Evolutionary conservation across 1,140 invertebrate genomes (phyloP), one percentile per base, ranked within the genome.

Genomic region (Aphaenogaster ashmeadi): DNA sequence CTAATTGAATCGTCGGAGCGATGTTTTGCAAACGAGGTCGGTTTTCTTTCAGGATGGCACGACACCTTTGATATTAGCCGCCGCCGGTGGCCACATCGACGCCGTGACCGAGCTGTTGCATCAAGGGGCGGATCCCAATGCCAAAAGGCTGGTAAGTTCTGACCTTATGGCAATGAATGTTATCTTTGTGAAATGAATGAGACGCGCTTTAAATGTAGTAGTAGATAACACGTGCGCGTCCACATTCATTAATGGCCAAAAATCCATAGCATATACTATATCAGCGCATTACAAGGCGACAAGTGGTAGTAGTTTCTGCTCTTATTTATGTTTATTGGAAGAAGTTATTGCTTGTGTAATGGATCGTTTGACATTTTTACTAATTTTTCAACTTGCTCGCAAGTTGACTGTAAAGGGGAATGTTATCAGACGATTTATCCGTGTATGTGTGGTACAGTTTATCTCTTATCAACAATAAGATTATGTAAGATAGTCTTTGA

Each of bases 61-160:
- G 33, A 99, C 98, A 18, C 98, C 98, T 9, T 96, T 99, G 69
- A 98, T 99, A 92, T 96, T 99, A 90, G 97, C 98, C 33, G 97
- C 98, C 4, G 98, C 98, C 27, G 98, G 98, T 94, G 98, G 98
- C 3, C 98, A 99, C 94, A 96, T 97, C 74, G 97, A 98, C 36
- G 98, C 98, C 94, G 98, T 98, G 7, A 95, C 97, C 90, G 98
- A 99, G 95, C 95, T 99, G 84, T 94, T 99, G 78, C 97, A 98
- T 89, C 98, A 99, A 96, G 98, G 98, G 72, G 98, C 98, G 2
- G 98, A 99, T 96, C 97, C 98, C 2, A 97, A 97, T 92, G 97
- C 97, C 47, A 97, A 97, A 90, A 96, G 98, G 95, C 96, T 98
- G 95, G 98, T 98, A 96, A 97, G 96, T 95, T 89, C 56, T 75